Conservation (phyloP, 2,797 vertebrate genomes). For the Ibycter americanus region DNA sequence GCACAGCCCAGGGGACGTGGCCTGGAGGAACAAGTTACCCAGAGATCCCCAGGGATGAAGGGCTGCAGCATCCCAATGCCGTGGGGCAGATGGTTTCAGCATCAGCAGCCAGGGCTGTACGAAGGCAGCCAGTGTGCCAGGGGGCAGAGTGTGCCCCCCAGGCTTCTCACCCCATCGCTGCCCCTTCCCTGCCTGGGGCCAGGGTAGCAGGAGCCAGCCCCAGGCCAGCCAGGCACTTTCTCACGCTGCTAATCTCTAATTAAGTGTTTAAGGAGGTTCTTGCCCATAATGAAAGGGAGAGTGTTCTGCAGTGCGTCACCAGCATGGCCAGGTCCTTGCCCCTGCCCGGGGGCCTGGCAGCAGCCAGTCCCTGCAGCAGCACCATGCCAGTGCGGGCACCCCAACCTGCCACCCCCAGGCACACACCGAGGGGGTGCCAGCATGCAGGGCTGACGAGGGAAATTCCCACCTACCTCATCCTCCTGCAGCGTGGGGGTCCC, state of each 20-base stretch:
- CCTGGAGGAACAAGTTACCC: neutral
- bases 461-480: neutral
- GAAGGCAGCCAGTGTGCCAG: neutral
- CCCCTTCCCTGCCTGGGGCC: neutral
- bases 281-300: slow-evolving; percentile 25
- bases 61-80: neutral
- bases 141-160: neutral
- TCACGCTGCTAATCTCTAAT: slow-evolving; percentile 7
- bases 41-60: neutral
- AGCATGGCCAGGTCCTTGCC: neutral
- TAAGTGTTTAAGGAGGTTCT: neutral
- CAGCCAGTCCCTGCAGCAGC: neutral
- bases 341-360: neutral
- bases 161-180: neutral
- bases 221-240: slow-evolving; percentile 21
- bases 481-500: neutral
- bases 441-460: accelerated
- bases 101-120: accelerated
- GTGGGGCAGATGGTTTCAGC: accelerated
- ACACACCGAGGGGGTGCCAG: neutral
- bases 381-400: neutral
- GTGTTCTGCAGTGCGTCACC: neutral
- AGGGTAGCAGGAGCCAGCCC: neutral
- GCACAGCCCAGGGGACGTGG: neutral
- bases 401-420: neutral